phyloP scores from a whole-genome alignment of 1,140 invertebrate species.

The Mamestra configurata region DNA sequence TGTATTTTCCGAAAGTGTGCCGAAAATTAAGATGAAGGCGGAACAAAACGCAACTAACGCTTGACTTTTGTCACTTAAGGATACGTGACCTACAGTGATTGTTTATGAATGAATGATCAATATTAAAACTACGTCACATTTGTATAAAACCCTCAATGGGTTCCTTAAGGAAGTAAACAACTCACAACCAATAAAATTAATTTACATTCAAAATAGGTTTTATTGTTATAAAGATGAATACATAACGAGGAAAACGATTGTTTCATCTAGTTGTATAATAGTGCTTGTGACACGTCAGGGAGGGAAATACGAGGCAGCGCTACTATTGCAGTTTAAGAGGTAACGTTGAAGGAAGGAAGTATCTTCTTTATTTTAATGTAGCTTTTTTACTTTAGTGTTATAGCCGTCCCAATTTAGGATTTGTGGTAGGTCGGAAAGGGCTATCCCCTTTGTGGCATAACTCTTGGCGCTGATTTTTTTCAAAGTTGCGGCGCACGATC shows the following conservation, averaged over 20 bases:
- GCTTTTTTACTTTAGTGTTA: not conserved
- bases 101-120: not conserved
- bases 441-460: too few species aligned
- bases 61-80: too few species aligned
- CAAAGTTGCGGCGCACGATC: too few species aligned
- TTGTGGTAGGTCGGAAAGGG: too few species aligned
- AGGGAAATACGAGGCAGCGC: not conserved
- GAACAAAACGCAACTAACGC: too few species aligned
- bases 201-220: not conserved
- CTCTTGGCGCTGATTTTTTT: too few species aligned
- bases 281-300: not conserved
- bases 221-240: not conserved
- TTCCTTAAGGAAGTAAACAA: not conserved
- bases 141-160: not conserved
- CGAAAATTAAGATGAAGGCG: too few species aligned
- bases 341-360: not conserved
- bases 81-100: not conserved
- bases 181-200: too few species aligned
- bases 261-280: not conserved
- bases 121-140: not conserved
- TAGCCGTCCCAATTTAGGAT: not conserved
- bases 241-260: not conserved
- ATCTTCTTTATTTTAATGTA: not conserved
- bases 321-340: not conserved
- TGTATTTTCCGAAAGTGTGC: too few species aligned